Conservation (phyloP, 2,888 invertebrate genomes). For the Thera obeliscata region DNA sequence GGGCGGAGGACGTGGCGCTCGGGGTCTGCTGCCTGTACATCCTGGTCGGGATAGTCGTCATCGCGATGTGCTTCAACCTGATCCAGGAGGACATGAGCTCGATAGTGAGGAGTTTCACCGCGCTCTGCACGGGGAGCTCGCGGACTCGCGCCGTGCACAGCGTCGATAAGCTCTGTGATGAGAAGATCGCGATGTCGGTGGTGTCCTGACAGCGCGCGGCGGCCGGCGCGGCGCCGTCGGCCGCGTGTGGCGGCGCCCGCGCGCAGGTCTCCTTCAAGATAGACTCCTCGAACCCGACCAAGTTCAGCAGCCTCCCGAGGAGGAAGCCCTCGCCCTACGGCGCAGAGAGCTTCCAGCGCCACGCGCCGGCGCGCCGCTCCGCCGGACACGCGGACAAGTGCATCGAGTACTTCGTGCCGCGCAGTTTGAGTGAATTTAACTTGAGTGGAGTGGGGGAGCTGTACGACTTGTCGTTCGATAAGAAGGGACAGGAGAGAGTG, state of each 20-base stretch:
- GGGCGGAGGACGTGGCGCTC: conserved; percentile 87
- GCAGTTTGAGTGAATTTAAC: conserved; percentile 93
- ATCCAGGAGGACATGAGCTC: conserved; percentile 90
- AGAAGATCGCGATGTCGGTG: conserved; percentile 78
- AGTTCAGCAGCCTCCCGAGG: conserved; percentile 85
- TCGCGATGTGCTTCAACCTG: conserved; percentile 94
- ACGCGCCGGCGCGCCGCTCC: conserved; percentile 33
- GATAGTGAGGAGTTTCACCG: conserved; percentile 53
- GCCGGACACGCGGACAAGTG: conserved; percentile 84
- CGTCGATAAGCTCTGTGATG: conserved; percentile 75
- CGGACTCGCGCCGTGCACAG: conserved; percentile 72
- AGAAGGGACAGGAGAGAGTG: conserved; percentile 56
- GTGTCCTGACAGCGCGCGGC: conserved; percentile 85
- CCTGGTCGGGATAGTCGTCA: conserved; percentile 92
- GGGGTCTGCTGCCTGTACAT: conserved; percentile 93
- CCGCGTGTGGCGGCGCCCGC: conserved; percentile 52
- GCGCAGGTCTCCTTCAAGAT: conserved; percentile 68
- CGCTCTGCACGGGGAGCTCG: conserved; percentile 58
- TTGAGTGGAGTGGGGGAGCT: conserved; percentile 85
- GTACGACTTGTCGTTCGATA: conserved; percentile 52
- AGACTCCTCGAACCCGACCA: conserved; percentile 72
- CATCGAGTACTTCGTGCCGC: conserved; percentile 92
- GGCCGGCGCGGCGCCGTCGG: conserved; percentile 65
- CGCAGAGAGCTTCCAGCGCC: conserved; percentile 78
- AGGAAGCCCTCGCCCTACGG: conserved; percentile 65